Evolutionary conservation across 2,888 invertebrate genomes (phyloP), one percentile per base, ranked within the genome.

Genomic region (Eledone cirrhosa): DNA sequence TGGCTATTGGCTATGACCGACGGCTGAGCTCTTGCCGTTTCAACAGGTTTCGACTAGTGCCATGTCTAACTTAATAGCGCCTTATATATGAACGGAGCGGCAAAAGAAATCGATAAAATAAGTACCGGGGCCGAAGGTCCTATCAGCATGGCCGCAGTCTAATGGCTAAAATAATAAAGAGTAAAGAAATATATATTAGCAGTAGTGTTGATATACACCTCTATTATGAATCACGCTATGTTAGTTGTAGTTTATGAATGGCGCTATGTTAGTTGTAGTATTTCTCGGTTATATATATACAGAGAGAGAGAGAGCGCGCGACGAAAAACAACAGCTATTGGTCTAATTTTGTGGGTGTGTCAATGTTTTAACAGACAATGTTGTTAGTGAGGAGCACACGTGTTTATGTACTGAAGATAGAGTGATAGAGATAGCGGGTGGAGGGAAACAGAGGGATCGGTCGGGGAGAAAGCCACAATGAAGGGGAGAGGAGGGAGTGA

Each of bases 361-460:
- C 41, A 41, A 41, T 41, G 5, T 41, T 41, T 5, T 41, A 41
- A 41, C 41, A 41, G 8, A 41, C 41, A 3, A 11, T 41, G 41
- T 41, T 41, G 41, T 41, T 41, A 41, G 41, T 41, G 33, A 41
- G 8, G 33, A 41, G 8, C 33, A 41, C 8, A 41, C 33, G 8
- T 41, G 33, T 41, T 41, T 41, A 41, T 8, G 8, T 41, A 11
- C n/a, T n/a, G 41, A 19, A 27, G 53, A 53, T 53, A 24, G 22
- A 77, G 29, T 19, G 31, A 78, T 29, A 77, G 69, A 80, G 69
- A 77, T 65, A 78, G 69, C 76, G 76, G 63, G 27, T 13, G 27
- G 65, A 65, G 8, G 16, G 27, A 27, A 2, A 67, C 7, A 24
- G 24, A 24, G 29, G 27, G 16, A 67, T 1, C n/a, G 22, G 27